phyloP scores from a whole-genome alignment of 92 coral and sea anemone species.

The Porites lobata region DNA sequence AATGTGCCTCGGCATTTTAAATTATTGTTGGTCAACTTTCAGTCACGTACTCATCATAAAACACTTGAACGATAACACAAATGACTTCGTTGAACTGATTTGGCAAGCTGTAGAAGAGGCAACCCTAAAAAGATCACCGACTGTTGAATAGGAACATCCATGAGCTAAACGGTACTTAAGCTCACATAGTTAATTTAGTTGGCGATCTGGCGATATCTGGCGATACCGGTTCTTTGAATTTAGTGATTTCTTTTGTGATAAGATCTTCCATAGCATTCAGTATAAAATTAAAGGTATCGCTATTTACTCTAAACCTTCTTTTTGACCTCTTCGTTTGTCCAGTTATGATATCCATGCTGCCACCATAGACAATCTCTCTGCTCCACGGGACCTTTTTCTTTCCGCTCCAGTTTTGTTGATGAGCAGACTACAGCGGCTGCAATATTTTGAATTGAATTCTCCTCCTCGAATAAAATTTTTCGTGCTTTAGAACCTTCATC shows the following conservation, averaged over 20 bases:
- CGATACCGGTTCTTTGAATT: slow-evolving; percentile 9
- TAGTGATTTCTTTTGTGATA: background rate
- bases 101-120: slow-evolving; percentile 36
- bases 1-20: background rate
- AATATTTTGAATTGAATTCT: slow-evolving; percentile 44
- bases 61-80: background rate
- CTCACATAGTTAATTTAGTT: slow-evolving; percentile 3
- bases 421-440: slow-evolving; percentile 46
- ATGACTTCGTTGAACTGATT: background rate
- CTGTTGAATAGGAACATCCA: slow-evolving; percentile 47
- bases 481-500: slow-evolving; percentile 13
- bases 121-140: slow-evolving; percentile 56
- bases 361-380: slow-evolving; percentile 49
- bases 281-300: slow-evolving; percentile 30
- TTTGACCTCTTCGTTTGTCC: slow-evolving; percentile 65
- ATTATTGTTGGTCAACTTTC: slow-evolving; percentile 23
- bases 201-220: slow-evolving; percentile 55
- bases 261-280: slow-evolving; percentile 1
- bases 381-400: slow-evolving; percentile 45
- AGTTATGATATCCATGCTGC: slow-evolving; percentile 60
- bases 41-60: slow-evolving; percentile 47
- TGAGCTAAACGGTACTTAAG: slow-evolving; percentile 51
- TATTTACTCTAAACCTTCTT: slow-evolving; percentile 43
- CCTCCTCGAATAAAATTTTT: slow-evolving; percentile 30
- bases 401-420: slow-evolving; percentile 42